These are phyloP conservation scores for Spatula versicolor DNA, from an alignment of 2,797 vertebrate species.

Conservation along the genomic window DNA sequence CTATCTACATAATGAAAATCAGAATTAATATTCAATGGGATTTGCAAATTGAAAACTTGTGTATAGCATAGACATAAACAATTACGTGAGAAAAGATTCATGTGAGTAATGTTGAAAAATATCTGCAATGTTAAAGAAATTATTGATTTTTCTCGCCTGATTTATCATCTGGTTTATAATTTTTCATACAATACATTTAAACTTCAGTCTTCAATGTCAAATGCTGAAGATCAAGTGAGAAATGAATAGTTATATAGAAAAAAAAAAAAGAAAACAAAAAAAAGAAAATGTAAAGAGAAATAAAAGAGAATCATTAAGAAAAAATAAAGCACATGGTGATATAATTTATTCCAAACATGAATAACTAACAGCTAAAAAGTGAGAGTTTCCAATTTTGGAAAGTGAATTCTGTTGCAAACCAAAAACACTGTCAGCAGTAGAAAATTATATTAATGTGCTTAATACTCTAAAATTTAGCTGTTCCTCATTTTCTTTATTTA, in stretches of 20 bases:
- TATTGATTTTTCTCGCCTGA: background rate
- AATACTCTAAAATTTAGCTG: background rate
- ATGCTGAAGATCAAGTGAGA: background rate
- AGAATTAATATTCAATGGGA: background rate
- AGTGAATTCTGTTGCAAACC: background rate
- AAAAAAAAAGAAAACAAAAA: background rate
- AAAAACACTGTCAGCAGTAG: background rate
- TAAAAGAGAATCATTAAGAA: background rate
- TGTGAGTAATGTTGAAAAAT: background rate
- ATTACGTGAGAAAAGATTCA: background rate
- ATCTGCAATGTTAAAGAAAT: background rate
- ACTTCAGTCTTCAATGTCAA: background rate
- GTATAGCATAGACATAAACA: background rate
- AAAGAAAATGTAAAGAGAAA: background rate
- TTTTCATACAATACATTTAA: background rate
- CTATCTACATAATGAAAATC: background rate
- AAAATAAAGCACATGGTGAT: conserved; percentile 13
- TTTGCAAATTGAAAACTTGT: background rate
- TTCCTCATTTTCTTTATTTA: background rate
- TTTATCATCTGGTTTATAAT: background rate
- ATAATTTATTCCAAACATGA: background rate
- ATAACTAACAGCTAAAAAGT: background rate
- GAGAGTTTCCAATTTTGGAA: background rate
- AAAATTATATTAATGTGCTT: background rate
- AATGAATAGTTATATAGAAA: background rate